Conservation (phyloP, 2,113 vertebrate species). For the Rhegmatorhina hoffmannsi region DNA sequence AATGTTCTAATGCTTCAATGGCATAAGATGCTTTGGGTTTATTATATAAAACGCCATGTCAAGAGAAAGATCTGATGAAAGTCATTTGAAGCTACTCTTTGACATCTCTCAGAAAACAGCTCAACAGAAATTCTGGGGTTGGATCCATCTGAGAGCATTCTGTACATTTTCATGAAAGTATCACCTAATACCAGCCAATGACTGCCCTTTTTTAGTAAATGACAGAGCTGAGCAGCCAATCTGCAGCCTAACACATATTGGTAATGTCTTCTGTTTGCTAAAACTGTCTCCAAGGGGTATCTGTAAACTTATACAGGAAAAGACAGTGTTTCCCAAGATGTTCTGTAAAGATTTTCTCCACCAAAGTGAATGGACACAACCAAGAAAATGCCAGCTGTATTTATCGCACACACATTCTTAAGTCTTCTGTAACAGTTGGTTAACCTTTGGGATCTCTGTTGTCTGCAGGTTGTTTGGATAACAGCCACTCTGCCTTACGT, state of each 20-base stretch:
- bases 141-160: neutral
- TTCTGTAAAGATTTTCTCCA: neutral
- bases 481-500: constrained; percentile 97
- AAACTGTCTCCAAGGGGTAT: neutral
- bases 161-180: neutral
- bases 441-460: neutral
- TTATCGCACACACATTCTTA: neutral
- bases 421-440: neutral
- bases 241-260: neutral
- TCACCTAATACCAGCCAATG: neutral
- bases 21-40: neutral
- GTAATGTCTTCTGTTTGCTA: neutral
- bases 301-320: neutral
- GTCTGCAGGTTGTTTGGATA: constrained; percentile 93
- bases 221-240: neutral
- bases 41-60: neutral
- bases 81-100: neutral
- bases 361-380: neutral
- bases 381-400: neutral
- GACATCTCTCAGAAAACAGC: neutral
- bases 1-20: neutral
- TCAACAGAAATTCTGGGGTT: neutral
- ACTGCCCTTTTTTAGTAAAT: neutral
- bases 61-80: neutral
- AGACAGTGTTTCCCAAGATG: neutral